Conservation (phyloP, 2,113 vertebrate genomes). For the Pheucticus melanocephalus region DNA sequence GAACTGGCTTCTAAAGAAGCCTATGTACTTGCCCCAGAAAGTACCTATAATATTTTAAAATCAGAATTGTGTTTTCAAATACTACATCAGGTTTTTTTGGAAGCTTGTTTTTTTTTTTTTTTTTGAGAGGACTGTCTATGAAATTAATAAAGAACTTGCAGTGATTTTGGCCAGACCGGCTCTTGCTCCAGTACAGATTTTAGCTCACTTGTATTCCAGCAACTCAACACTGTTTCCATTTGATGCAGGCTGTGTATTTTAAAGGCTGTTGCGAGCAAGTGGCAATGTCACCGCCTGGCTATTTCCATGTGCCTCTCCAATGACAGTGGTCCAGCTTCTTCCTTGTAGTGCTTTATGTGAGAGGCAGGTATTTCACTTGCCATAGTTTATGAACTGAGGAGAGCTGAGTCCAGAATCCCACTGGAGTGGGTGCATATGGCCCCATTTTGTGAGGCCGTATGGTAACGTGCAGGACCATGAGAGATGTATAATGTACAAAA, state of each 20-base stretch:
- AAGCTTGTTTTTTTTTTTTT: background rate
- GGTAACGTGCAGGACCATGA: background rate
- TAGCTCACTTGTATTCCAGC: background rate
- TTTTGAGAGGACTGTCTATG: background rate
- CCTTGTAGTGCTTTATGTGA: background rate
- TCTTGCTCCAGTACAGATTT: background rate
- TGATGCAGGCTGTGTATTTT: background rate
- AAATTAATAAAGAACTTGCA: background rate
- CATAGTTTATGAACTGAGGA: background rate
- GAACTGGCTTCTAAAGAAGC: background rate
- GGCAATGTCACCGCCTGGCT: background rate
- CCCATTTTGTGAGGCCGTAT: background rate
- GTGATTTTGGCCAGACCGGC: accelerated
- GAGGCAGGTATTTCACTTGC: background rate
- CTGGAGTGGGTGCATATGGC: background rate
- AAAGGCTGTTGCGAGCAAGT: background rate
- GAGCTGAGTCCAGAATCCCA: accelerated
- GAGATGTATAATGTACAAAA: background rate
- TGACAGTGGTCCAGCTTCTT: background rate
- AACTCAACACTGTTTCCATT: background rate
- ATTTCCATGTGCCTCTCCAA: background rate
- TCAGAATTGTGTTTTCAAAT: background rate
- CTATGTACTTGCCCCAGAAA: background rate
- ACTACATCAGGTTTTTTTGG: background rate
- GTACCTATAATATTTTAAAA: background rate